Conservation (phyloP, 2,113 vertebrate genomes). For the Mungos mungo region DNA sequence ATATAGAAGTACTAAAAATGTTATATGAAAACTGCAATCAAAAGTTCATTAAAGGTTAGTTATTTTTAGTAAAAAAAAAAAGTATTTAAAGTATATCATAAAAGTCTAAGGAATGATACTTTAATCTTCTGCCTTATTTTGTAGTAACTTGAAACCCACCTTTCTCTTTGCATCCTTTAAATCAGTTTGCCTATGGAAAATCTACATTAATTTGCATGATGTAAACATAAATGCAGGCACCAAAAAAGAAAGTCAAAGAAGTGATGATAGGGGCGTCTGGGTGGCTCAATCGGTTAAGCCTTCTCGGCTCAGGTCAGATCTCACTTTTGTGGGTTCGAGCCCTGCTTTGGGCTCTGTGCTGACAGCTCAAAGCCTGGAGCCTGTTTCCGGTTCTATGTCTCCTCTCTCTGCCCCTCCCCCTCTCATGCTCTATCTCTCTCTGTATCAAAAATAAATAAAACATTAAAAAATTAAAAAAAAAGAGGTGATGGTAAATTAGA, state of each 20-base stretch:
- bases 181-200: background rate
- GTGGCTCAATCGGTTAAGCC: no score
- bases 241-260: background rate
- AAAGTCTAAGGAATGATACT: background rate
- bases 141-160: background rate
- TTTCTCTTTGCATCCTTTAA: background rate
- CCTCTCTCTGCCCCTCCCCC: no score
- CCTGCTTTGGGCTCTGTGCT: no score
- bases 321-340: no score
- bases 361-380: no score
- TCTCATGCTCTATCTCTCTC: no score
- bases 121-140: background rate
- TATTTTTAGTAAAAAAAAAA: background rate
- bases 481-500: background rate
- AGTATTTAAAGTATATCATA: background rate
- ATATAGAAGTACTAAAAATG: background rate
- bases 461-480: background rate
- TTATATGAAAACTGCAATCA: background rate
- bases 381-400: no score
- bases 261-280: background rate
- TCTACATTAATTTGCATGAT: background rate
- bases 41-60: background rate
- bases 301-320: no score
- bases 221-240: background rate
- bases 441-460: no score